Evolutionary conservation across 92 coral and sea anemone species (phyloP).

Genomic region (Paramuricea clavata): DNA sequence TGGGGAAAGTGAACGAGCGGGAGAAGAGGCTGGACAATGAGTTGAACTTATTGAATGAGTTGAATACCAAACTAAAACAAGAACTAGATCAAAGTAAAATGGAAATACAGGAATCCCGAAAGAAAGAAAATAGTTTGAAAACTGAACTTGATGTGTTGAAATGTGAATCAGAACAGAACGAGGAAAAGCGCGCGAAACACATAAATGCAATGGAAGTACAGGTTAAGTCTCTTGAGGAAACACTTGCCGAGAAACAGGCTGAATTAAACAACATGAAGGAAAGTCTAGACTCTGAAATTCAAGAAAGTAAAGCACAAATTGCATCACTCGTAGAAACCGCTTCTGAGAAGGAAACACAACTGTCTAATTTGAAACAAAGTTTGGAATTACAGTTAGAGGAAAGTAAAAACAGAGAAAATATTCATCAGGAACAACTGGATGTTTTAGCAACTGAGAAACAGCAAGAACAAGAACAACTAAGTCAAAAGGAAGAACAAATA

Average conservation of each 20-base stretch:
- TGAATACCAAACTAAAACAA: constrained; percentile 39
- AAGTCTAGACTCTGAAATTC: not conserved
- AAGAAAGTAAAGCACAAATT: not conserved
- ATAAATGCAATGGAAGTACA: not conserved
- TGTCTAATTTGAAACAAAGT: not conserved
- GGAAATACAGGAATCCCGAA: not conserved
- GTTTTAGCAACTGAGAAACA: not conserved
- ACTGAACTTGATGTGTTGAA: not conserved
- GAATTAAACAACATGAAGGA: not conserved
- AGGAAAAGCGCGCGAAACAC: not conserved
- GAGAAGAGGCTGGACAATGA: constrained; percentile 38
- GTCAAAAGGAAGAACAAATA: not conserved
- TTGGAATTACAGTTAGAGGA: not conserved
- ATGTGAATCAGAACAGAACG: not conserved
- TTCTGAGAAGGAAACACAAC: not conserved
- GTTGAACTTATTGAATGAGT: constrained; percentile 29
- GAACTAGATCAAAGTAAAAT: constrained; percentile 16
- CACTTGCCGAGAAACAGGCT: not conserved
- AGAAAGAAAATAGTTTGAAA: not conserved
- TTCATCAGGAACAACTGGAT: not conserved
- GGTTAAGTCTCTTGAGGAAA: not conserved
- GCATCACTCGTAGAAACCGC: not conserved
- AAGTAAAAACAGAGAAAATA: constrained; percentile 23
- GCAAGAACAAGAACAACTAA: not conserved
- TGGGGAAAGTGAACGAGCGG: not conserved